These are phyloP conservation scores for Mylabris sibirica DNA, from an alignment of 2,888 invertebrate genomes.

Conservation along the genomic window DNA sequence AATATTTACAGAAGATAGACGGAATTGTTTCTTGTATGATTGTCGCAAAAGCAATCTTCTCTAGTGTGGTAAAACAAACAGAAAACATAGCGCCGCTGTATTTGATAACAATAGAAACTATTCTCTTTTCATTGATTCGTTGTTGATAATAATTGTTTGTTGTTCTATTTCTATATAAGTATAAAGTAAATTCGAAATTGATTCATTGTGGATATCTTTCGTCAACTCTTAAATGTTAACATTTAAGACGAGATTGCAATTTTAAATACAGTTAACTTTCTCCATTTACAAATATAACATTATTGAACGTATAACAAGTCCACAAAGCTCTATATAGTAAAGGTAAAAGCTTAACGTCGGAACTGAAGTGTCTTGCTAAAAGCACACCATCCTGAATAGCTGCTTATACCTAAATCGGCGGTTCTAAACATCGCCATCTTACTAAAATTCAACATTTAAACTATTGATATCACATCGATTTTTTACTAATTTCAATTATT, in stretches of 20 bases:
- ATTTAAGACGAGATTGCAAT: too few relatives aligned
- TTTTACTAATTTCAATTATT: background rate
- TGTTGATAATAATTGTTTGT: background rate
- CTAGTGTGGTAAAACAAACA: slow-evolving; percentile 49
- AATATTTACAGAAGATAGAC: slow-evolving; percentile 27
- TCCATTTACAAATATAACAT: slow-evolving; percentile 53
- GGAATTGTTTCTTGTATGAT: slow-evolving; percentile 28
- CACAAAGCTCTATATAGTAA: slow-evolving; percentile 51
- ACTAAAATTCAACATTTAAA: background rate
- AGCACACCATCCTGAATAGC: slow-evolving; percentile 38
- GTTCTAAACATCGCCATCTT: slow-evolving; percentile 24
- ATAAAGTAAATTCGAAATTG: background rate
- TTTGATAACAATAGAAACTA: slow-evolving; percentile 10
- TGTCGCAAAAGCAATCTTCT: slow-evolving; percentile 43
- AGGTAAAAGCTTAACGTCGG: slow-evolving; percentile 51
- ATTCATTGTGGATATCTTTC: background rate
- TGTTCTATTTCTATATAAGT: background rate
- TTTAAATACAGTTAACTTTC: slow-evolving; percentile 34
- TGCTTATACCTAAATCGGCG: slow-evolving; percentile 36
- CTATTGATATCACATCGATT: background rate
- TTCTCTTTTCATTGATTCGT: background rate
- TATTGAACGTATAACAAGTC: slow-evolving; percentile 49
- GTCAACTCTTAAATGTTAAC: background rate
- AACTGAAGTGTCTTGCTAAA: slow-evolving; percentile 43
- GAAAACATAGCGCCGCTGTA: slow-evolving; percentile 22